Evolutionary conservation across 2,113 vertebrate species (phyloP).

Genomic region (Chaetura pelagica): DNA sequence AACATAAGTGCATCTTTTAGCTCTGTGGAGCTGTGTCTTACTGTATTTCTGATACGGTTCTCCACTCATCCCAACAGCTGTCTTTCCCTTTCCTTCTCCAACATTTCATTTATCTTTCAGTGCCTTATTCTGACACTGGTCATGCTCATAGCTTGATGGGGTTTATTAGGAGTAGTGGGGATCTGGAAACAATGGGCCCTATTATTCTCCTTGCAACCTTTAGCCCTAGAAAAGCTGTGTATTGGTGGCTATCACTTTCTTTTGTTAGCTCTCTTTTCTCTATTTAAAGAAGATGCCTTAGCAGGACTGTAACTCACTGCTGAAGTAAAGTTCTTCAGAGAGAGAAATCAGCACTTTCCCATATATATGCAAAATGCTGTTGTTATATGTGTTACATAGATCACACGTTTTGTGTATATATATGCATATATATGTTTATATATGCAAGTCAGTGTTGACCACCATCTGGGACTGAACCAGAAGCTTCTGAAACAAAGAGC

Average conservation of each 20-base stretch:
- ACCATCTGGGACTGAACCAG: not conserved
- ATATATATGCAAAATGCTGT: not conserved
- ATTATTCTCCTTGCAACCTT: not conserved
- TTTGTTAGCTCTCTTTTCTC: not conserved
- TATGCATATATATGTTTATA: not conserved
- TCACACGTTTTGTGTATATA: not conserved
- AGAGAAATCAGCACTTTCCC: not conserved
- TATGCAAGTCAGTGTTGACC: not conserved
- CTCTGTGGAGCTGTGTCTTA: not conserved
- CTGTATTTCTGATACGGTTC: not conserved
- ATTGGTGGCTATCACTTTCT: not conserved
- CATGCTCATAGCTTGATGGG: not conserved
- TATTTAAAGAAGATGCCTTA: not conserved
- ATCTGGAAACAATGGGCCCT: not conserved
- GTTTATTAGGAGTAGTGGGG: not conserved
- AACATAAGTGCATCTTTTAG: constrained; percentile 15
- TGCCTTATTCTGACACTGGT: not conserved
- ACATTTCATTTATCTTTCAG: not conserved
- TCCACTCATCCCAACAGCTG: constrained; percentile 29
- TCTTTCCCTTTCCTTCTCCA: not conserved
- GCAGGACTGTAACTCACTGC: not conserved
- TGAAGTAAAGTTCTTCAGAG: not conserved
- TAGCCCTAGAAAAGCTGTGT: not conserved
- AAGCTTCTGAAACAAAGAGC: not conserved
- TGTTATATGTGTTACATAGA: not conserved